Evolutionary conservation across 1,140 invertebrate species (phyloP).

Genomic region (Cherax quadricarinatus): DNA sequence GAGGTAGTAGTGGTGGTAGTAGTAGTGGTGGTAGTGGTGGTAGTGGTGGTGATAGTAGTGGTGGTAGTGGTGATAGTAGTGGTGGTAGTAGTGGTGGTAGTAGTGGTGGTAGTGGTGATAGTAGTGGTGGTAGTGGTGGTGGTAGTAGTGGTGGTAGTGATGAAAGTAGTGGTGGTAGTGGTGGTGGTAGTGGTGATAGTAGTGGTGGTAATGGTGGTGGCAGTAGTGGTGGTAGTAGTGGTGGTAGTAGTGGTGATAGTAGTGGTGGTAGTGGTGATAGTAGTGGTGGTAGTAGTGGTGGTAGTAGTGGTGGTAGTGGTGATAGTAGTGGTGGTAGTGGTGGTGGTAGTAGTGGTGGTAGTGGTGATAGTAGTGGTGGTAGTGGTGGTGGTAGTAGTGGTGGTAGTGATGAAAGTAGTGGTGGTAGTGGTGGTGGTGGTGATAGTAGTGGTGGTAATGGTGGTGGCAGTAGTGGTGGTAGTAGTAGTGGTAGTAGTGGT

Average conservation of each 20-base stretch:
- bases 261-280: background rate
- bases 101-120: constrained; percentile 11
- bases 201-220: background rate
- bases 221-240: constrained; percentile 11
- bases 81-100: constrained; percentile 13
- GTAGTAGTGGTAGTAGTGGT: background rate
- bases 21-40: constrained; percentile 17
- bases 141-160: constrained; percentile 11
- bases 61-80: constrained; percentile 27
- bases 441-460: background rate
- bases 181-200: background rate
- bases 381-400: background rate
- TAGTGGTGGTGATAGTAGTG: constrained; percentile 12
- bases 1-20: too few relatives aligned
- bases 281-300: constrained; percentile 8
- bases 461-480: background rate
- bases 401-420: background rate
- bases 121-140: constrained; percentile 5
- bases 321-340: background rate
- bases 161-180: constrained; percentile 12
- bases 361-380: constrained; percentile 14
- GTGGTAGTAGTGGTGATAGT: constrained; percentile 11
- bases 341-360: constrained; percentile 7
- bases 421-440: background rate
- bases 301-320: constrained; percentile 21